Evolutionary conservation across 2,113 vertebrate genomes (phyloP).

Genomic region (Gracilinanus agilis): DNA sequence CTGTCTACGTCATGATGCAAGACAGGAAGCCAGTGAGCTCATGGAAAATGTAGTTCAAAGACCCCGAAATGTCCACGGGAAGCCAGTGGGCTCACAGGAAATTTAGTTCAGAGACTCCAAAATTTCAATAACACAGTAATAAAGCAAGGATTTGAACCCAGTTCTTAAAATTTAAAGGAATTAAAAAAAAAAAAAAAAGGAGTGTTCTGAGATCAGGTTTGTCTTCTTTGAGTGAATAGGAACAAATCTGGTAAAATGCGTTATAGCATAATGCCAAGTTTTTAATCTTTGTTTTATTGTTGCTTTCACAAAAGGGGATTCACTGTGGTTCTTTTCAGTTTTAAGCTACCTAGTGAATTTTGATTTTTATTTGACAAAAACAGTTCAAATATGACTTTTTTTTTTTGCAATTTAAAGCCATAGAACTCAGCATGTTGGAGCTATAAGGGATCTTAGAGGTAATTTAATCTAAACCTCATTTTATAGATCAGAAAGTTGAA

Average conservation of each 20-base stretch:
- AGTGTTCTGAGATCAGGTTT: neutral
- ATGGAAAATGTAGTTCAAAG: too few relatives aligned
- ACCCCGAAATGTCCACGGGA: too few relatives aligned
- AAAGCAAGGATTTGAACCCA: neutral
- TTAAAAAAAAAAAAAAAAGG: neutral
- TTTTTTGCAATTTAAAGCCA: neutral
- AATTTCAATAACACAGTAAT: too few relatives aligned
- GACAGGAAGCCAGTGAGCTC: too few relatives aligned
- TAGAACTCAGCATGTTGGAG: neutral
- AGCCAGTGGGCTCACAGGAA: too few relatives aligned
- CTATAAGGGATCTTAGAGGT: neutral
- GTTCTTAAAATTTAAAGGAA: neutral
- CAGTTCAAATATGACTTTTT: neutral
- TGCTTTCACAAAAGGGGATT: neutral
- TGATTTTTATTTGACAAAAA: neutral
- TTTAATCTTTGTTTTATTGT: neutral
- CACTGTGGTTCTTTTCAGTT: neutral
- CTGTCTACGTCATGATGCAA: too few relatives aligned
- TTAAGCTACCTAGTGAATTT: neutral
- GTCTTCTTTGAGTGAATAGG: constrained; percentile 8
- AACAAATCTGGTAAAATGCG: neutral
- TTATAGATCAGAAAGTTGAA: neutral
- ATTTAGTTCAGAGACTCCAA: too few relatives aligned
- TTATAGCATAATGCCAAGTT: neutral
- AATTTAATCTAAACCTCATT: neutral